Conservation (phyloP, 1,140 invertebrate species). For the Apis cerana region DNA sequence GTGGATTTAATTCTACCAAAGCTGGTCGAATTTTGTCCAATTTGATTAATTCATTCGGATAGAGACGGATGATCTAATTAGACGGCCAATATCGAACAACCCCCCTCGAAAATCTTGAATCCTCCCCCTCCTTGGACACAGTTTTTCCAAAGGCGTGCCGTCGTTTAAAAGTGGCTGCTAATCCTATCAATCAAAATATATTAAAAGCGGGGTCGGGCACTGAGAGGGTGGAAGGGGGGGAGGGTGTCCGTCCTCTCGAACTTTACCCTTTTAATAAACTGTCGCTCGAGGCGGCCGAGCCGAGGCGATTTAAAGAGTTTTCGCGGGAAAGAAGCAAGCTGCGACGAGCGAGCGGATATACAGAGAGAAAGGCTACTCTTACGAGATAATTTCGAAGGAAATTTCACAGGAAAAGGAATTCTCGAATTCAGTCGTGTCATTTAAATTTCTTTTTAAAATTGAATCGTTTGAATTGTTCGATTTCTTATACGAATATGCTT, state of each 20-base stretch:
- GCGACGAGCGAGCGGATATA: not conserved
- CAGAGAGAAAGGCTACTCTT: constrained; percentile 33
- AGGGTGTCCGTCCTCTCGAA: constrained; percentile 23
- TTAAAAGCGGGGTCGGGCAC: constrained; percentile 69
- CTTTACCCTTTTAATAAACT: constrained; percentile 79
- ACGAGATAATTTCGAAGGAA: no score
- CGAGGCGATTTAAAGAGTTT: constrained; percentile 73
- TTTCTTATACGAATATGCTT: no score
- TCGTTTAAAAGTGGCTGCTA: constrained; percentile 61
- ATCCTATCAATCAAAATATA: constrained; percentile 80
- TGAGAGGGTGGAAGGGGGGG: not conserved
- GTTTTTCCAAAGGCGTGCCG: not conserved
- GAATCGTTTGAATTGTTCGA: no score
- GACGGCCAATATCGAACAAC: not conserved
- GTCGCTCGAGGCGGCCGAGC: constrained; percentile 46
- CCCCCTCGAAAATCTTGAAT: not conserved
- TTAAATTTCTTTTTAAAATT: no score
- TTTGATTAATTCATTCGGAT: no score
- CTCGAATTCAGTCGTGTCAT: constrained; percentile 22
- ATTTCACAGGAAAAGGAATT: constrained; percentile 76
- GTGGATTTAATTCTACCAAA: no score
- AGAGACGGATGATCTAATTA: constrained; percentile 11
- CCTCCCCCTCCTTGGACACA: constrained; percentile 2
- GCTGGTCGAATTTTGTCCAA: no score
- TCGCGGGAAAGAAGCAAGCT: constrained; percentile 65